Conservation (phyloP, 1,140 invertebrate species). For the Zaprionus taronus region DNA sequence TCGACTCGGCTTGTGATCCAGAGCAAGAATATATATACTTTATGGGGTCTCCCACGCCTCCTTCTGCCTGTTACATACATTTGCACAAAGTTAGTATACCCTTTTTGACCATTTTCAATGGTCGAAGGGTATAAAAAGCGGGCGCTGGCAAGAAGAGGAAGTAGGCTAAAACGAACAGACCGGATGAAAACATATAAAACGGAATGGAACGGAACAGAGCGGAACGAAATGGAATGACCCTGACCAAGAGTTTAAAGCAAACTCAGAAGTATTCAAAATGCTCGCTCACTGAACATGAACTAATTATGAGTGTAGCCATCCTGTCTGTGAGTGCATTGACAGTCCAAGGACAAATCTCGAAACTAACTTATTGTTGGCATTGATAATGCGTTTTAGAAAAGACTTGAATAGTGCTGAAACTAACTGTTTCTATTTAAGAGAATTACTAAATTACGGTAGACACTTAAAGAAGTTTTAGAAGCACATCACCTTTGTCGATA, state of each 20-base stretch:
- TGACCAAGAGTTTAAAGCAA: conserved; percentile 56
- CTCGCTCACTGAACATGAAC: conserved; percentile 4
- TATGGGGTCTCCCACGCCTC: too few relatives aligned
- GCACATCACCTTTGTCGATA: too few relatives aligned
- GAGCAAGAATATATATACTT: too few relatives aligned
- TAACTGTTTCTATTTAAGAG: too few relatives aligned
- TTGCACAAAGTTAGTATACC: too few relatives aligned
- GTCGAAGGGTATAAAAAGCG: too few relatives aligned
- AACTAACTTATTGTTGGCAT: neutral
- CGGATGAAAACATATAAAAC: conserved; percentile 41
- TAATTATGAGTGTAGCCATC: conserved; percentile 22
- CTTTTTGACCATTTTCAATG: too few relatives aligned
- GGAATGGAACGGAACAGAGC: conserved; percentile 16
- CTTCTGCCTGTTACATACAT: too few relatives aligned
- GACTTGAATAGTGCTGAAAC: neutral
- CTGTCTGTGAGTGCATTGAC: conserved; percentile 2
- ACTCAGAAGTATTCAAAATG: conserved; percentile 55
- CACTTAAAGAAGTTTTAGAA: too few relatives aligned
- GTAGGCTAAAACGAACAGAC: conserved; percentile 46
- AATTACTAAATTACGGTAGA: too few relatives aligned
- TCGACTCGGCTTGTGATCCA: too few relatives aligned
- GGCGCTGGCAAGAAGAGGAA: conserved; percentile 22
- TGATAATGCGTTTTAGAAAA: neutral
- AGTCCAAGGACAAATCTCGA: neutral
- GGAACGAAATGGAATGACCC: conserved; percentile 42